phyloP scores from a whole-genome alignment of 2,797 vertebrate genomes.

The Notolabrus celidotus region DNA sequence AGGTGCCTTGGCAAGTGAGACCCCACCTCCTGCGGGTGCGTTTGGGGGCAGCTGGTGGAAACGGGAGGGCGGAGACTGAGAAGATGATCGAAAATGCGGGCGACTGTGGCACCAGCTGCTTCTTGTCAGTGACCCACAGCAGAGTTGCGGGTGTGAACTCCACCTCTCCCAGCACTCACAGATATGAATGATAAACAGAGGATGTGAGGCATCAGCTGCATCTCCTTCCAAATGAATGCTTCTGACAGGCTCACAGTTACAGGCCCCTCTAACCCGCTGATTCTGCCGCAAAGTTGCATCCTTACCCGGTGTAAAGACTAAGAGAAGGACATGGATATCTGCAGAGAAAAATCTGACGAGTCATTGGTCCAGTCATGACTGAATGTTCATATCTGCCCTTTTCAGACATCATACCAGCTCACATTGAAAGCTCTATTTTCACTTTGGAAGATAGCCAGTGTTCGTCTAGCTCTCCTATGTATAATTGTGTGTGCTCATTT shows the following conservation, averaged over 20 bases:
- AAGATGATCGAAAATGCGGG: constrained; percentile 43
- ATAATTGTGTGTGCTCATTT: constrained; percentile 76
- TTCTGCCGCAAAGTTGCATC: constrained; percentile 15
- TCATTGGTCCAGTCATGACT: constrained; percentile 50
- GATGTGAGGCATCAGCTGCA: constrained; percentile 53
- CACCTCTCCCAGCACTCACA: constrained; percentile 42
- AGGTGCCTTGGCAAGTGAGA: constrained; percentile 80
- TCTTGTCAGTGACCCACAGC: constrained; percentile 65
- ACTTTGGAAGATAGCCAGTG: constrained; percentile 70
- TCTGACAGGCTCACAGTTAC: constrained; percentile 14
- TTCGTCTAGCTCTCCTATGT: constrained; percentile 56
- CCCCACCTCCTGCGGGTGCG: constrained; percentile 68
- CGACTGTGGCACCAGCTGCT: constrained; percentile 77
- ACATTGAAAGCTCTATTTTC: constrained; percentile 60
- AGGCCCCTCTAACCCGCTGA: constrained; percentile 23
- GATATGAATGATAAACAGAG: constrained; percentile 29
- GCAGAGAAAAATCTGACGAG: constrained; percentile 62
- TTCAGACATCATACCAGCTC: constrained; percentile 68
- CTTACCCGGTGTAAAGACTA: constrained; percentile 8
- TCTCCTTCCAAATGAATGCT: constrained; percentile 45
- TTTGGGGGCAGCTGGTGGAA: constrained; percentile 60
- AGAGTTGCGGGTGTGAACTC: constrained; percentile 50
- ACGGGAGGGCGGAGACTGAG: constrained; percentile 39
- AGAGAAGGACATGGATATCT: constrained; percentile 62
- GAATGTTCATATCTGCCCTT: constrained; percentile 76